A percentile compares a stretch with the other conserved stretches of the same genome.
Conservation (phyloP, 2,113 vertebrate genomes). For the Hyperopisus bebe region DNA sequence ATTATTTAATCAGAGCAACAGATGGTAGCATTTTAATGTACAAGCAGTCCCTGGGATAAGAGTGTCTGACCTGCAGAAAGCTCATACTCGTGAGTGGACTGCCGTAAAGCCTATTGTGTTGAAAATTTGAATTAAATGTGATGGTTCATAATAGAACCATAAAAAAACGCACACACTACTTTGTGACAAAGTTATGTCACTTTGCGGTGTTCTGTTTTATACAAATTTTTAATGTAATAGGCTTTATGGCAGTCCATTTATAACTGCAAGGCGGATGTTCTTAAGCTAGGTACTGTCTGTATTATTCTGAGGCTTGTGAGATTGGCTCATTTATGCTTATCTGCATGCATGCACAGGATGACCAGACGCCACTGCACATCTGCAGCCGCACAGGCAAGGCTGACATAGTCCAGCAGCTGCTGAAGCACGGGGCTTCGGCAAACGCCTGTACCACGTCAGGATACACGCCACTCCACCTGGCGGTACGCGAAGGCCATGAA, state of each 20-base stretch:
- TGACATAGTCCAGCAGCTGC: conserved; percentile 86
- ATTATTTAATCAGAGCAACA: neutral
- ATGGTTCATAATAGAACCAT: neutral
- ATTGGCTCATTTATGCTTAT: neutral
- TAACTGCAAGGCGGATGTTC: neutral
- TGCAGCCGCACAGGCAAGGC: conserved; percentile 87
- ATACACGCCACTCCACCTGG: conserved; percentile 87
- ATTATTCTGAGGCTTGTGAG: neutral
- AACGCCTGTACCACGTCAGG: conserved; percentile 86
- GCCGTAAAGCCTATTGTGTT: neutral
- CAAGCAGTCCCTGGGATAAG: neutral
- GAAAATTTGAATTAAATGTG: neutral
- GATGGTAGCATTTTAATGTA: neutral
- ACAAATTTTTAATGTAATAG: neutral
- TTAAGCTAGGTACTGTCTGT: neutral
- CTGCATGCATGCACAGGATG: conserved; percentile 64
- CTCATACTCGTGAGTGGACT: neutral
- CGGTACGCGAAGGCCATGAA: conserved; percentile 83
- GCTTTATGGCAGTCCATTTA: neutral
- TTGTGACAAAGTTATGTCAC: neutral
- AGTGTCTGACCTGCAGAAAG: neutral
- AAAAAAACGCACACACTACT: neutral
- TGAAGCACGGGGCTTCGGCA: conserved; percentile 77
- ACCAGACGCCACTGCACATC: conserved; percentile 94
- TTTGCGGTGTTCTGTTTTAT: neutral